These are phyloP conservation scores for Actinia tenebrosa DNA, from an alignment of 64 coral and sea anemone genomes.

Conservation along the genomic window DNA sequence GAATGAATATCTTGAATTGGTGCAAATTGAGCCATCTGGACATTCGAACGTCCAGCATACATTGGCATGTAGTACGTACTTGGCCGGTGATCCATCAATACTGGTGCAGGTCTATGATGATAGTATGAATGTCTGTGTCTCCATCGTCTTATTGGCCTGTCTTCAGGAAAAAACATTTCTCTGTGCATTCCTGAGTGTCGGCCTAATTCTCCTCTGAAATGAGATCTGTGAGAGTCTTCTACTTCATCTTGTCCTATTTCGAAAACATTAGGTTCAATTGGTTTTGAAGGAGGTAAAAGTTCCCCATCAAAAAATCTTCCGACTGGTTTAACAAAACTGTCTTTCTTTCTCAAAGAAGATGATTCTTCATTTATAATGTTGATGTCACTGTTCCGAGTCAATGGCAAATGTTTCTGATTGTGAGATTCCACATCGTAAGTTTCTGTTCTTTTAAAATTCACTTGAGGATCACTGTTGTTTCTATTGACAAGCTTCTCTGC, in stretches of 20 bases:
- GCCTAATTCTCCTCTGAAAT: background rate
- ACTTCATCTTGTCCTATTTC: slow-evolving; percentile 42
- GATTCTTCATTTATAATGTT: background rate
- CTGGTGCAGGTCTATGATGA: slow-evolving; percentile 13
- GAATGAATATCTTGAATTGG: slow-evolving; percentile 6
- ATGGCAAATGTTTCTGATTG: background rate
- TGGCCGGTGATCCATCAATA: slow-evolving; percentile 19
- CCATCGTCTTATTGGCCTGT: background rate
- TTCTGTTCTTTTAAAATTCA: background rate
- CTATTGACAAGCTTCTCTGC: background rate
- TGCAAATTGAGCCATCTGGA: slow-evolving; percentile 2
- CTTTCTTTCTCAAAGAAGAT: background rate
- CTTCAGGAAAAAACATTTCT: background rate
- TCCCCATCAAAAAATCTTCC: background rate
- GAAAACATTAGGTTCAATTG: slow-evolving; percentile 29
- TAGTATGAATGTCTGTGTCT: background rate
- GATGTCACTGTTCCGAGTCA: background rate
- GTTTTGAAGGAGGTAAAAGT: slow-evolving; percentile 17
- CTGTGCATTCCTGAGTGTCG: background rate
- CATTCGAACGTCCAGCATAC: slow-evolving; percentile 4
- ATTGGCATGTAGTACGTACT: slow-evolving; percentile 22
- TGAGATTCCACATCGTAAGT: background rate
- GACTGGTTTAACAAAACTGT: background rate
- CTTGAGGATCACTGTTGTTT: background rate
- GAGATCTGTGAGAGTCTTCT: background rate